Base-by-base conservation (phyloP, 2,113 vertebrate genomes). In the Oncorhynchus kisutch region DNA sequence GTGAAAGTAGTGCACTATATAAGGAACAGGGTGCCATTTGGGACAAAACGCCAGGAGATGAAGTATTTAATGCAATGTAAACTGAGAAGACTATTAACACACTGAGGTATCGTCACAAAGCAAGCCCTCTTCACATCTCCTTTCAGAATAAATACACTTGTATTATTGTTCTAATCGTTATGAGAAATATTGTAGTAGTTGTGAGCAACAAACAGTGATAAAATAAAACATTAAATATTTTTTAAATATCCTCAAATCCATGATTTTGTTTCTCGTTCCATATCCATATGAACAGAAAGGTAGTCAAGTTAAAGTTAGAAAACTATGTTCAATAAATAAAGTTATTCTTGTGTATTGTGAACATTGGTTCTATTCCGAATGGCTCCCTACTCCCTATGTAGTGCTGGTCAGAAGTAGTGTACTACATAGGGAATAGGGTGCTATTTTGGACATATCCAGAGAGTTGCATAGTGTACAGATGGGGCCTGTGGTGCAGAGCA, bases 301-400 rank as follows among this genome's bases (percentile, higher is more conserved):
- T 76, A 11, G 13, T 67, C 65, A 13, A 22, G 1, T 82, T 81
- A 83, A 60, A 81, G 67, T 67, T 24, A 67, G 13, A 59, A 95
- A 93, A 95, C 93, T 94, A 95, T 92, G 93, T 94, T 94, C 95
- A 96, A 96, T 97, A 97, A 96, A 97, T 96, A 96, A 97, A 97
- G 96, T 96, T 96, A 95, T 96, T 96, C 93, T 94, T 91, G 78
- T 88, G 84, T 81, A 78, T 84, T 79, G 82, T 92, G 91, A 88
- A 85, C 94, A 94, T 54, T 54, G 16, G 3, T 14, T 54, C 51
- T 5, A 7, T 54, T 14, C 51, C 16, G 16, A 54, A 54, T 54
- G 16, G 3, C 3, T 18, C 51, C 16, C 16, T 54, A 54, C 51
- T 54, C 13, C 51, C 51, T 18, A 54, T 5, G 51, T 54, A 54